Conservation (phyloP, 2,888 invertebrate genomes). For the Drosophila mettleri region DNA sequence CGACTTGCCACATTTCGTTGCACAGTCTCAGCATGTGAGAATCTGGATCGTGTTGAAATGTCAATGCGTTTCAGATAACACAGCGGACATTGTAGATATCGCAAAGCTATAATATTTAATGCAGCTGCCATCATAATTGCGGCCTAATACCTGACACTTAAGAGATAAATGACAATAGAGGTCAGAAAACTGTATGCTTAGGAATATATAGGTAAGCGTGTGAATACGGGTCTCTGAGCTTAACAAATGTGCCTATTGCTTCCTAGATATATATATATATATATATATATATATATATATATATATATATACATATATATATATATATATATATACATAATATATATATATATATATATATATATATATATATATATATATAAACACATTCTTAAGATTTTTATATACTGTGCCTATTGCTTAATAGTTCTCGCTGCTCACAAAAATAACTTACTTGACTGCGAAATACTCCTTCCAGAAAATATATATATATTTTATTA, state of each 20-base stretch:
- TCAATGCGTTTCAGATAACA: neutral
- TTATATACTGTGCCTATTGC: neutral
- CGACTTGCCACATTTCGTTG: slow-evolving; percentile 36
- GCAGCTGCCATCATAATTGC: neutral
- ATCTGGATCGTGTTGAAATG: slow-evolving; percentile 31
- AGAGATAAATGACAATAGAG: neutral
- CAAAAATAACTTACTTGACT: neutral
- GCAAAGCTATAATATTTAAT: neutral
- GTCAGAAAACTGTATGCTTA: neutral
- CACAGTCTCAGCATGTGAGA: slow-evolving; percentile 33
- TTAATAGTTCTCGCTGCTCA: neutral
- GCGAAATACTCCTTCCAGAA: neutral
- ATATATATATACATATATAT: no score
- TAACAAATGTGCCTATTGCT: slow-evolving; percentile 3
- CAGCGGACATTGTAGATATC: neutral
- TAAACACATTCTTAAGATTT: no score
- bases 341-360: neutral
- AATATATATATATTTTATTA: no score
- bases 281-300: no score
- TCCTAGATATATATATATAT: neutral
- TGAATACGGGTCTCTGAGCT: no score
- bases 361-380: neutral
- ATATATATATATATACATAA: no score
- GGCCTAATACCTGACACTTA: neutral
- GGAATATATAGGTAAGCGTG: slow-evolving; percentile 4